Evolutionary conservation across 2,797 vertebrate species (phyloP).

Genomic region (Cheirogaleus major): DNA sequence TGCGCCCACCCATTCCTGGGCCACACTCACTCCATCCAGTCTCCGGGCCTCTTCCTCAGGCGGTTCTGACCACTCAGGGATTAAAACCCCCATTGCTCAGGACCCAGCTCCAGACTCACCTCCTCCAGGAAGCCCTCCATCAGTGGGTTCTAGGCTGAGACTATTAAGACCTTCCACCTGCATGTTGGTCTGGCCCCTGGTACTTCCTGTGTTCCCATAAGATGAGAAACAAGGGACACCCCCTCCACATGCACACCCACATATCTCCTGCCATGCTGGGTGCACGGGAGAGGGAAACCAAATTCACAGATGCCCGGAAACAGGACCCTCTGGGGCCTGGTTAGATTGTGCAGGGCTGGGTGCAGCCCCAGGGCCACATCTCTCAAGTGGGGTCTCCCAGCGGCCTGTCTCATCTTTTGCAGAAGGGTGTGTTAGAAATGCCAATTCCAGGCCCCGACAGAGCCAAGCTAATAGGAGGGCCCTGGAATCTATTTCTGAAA

Average conservation of each 20-base stretch:
- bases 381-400: neutral
- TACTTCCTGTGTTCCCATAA: too few relatives aligned
- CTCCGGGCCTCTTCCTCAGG: neutral
- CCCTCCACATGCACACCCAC: too few relatives aligned
- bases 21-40: accelerated
- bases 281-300: neutral
- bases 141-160: neutral
- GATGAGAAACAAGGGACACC: neutral
- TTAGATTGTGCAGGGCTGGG: neutral
- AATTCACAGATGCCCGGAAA: neutral
- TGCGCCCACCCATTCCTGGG: accelerated
- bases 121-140: neutral
- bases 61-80: neutral
- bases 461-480: neutral
- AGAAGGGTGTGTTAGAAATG: neutral
- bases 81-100: neutral
- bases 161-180: neutral
- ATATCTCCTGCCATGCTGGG: neutral
- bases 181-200: neutral
- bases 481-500: neutral
- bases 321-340: neutral
- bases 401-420: neutral
- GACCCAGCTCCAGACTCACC: too few relatives aligned
- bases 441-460: neutral
- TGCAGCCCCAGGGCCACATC: neutral